Evolutionary conservation across 2,888 invertebrate genomes (phyloP).

Genomic region (Tenthredo distinguenda): DNA sequence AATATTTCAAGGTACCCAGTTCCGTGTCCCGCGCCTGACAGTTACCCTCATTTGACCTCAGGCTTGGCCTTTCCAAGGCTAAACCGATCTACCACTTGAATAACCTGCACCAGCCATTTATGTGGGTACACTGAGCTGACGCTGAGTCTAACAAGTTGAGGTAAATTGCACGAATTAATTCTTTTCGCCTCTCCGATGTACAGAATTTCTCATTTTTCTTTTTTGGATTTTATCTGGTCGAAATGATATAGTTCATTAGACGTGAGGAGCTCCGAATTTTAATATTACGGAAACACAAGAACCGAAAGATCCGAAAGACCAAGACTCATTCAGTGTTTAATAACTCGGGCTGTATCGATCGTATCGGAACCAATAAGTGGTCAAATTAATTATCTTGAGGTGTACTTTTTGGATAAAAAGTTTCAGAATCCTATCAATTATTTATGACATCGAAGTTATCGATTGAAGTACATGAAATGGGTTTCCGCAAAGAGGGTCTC

Average conservation of each 20-base stretch:
- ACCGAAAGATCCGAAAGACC: too few species aligned
- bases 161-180: background rate
- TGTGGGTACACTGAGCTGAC: background rate
- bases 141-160: background rate
- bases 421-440: too few species aligned
- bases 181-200: background rate
- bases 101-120: background rate
- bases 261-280: too few species aligned
- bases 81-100: background rate
- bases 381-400: too few species aligned
- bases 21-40: conserved; percentile 18
- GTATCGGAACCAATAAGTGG: too few species aligned
- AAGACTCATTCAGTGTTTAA: too few species aligned
- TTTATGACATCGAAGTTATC: too few species aligned
- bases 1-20: conserved; percentile 21
- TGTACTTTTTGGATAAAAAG: too few species aligned
- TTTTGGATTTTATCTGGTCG: background rate
- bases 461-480: too few species aligned
- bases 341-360: too few species aligned
- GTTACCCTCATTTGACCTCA: conserved; percentile 20
- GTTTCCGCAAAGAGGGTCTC: too few species aligned
- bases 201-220: background rate
- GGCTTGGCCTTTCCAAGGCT: background rate
- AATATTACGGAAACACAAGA: too few species aligned
- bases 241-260: background rate